These are phyloP conservation scores for Chrysodeixis includens DNA, from an alignment of 2,888 invertebrate genomes.

Conservation along the genomic window DNA sequence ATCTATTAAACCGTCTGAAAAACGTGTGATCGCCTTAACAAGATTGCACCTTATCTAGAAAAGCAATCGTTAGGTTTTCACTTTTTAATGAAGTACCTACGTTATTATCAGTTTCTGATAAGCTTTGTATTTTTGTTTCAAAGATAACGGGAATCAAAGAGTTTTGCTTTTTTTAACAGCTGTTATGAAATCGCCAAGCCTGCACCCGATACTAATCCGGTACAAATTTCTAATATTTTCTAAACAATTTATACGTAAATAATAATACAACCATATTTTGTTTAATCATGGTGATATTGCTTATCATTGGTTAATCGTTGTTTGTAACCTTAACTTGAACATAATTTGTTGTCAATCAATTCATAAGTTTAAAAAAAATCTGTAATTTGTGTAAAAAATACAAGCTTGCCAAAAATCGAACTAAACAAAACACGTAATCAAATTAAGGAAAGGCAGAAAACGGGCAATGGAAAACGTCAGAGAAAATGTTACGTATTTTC, in stretches of 20 bases:
- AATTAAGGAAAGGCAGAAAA: background rate
- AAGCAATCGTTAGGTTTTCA: constrained; percentile 21
- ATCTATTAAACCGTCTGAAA: constrained; percentile 30
- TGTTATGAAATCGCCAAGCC: no score
- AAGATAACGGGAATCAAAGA: background rate
- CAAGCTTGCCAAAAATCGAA: background rate
- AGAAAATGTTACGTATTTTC: background rate
- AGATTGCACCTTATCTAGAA: constrained; percentile 27
- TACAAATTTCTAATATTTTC: no score
- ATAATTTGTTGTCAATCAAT: no score
- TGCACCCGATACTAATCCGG: no score
- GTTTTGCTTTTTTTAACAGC: no score
- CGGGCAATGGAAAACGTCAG: background rate
- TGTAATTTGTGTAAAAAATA: background rate
- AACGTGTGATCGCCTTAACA: constrained; percentile 22
- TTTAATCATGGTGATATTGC: no score
- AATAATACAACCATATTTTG: no score
- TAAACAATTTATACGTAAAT: no score
- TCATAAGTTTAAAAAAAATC: no score
- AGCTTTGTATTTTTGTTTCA: background rate
- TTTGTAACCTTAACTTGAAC: no score
- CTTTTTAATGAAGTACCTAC: background rate
- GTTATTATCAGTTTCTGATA: background rate
- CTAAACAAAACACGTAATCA: background rate
- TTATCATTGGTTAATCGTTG: no score